Percentiles rank a stretch among this genome's conserved stretches.
Conservation (phyloP, 2,888 invertebrate genomes). For the Plagiodera versicolora region DNA sequence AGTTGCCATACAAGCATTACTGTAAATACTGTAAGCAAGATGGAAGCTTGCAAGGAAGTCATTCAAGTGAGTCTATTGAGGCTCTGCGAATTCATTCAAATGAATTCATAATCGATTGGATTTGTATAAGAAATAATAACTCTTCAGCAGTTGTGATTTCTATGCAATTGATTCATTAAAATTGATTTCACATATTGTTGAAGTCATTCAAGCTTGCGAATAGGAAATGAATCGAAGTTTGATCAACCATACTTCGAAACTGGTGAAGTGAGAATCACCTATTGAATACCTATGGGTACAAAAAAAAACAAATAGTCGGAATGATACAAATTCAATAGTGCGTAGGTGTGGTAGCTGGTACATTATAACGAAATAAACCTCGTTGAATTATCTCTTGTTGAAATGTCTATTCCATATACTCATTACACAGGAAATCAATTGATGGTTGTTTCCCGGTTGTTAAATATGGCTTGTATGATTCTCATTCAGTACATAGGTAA, state of each 20-base stretch:
- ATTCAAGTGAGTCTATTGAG: conserved; percentile 1
- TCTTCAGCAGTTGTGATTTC: no score
- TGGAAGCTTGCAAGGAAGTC: conserved; percentile 9
- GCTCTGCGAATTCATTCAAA: conserved; percentile 6
- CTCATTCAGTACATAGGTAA: conserved; percentile 10
- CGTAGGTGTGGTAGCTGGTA: conserved; percentile 23
- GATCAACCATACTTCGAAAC: no score
- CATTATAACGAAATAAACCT: conserved; percentile 27
- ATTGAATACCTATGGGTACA: no score
- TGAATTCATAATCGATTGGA: not conserved
- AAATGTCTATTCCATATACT: conserved; percentile 26
- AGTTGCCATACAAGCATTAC: conserved; percentile 6
- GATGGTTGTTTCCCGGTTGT: conserved; percentile 26
- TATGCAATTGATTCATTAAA: no score
- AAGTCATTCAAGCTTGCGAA: no score
- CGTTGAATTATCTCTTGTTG: conserved; percentile 31
- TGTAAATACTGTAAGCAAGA: conserved; percentile 7
- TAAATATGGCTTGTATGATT: conserved; percentile 19
- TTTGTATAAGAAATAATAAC: no score
- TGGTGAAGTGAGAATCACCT: no score
- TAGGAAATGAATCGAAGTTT: no score
- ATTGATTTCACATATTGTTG: no score
- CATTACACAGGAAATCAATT: conserved; percentile 29
- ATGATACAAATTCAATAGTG: conserved; percentile 7
- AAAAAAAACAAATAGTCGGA: no score